Evolutionary conservation across 2,797 vertebrate genomes (phyloP), one percentile per base, ranked within the genome.

Genomic region (Botia almorhae): DNA sequence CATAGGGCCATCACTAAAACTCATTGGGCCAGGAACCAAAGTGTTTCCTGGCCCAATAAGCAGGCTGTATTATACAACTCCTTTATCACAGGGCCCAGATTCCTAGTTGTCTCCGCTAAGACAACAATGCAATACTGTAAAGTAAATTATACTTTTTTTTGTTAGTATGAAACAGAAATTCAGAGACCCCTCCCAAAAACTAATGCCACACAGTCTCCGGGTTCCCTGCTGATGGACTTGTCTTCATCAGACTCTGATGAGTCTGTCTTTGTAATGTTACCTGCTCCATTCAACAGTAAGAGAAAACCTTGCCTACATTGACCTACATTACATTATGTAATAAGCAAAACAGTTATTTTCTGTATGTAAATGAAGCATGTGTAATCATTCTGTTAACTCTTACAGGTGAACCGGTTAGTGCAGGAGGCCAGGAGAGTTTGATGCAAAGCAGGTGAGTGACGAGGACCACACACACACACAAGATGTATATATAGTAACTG

Each of bases 181-280:
- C 94, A 92, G 43, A 94, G 90, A 85, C 91, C 93, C 85, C 93
- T 92, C 83, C 91, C 93, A 83, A 92, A 92, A 43, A 92, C 92
- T 83, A 96, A 95, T 89, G 87, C 87, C 0, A 89, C 89, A 72
- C 88, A 87, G 0, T 95, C 93, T 33, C 93, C 92, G 0, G 92
- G 88, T 63, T 94, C 94, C 84, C 92, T 94, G 58, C 92, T 93
- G 0, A 93, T 93, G 78, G 95, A 94, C 16, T 92, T 92, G 61
- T 93, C 91, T 0, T 95, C 94, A 23, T 95, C 94, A 2, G 95
- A 95, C 88, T 93, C 93, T 0, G 97, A 98, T 0, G 98, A 33
- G 33, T 33, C 33, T 33, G 33, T 98, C 85, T 99, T 96, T 0
- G 96, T 99, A 73, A 96, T 99, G 95, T 95, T 99, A 80, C 95